These are phyloP conservation scores for Macaca nemestrina DNA, from an alignment of 2,113 vertebrate species.

Conservation along the genomic window DNA sequence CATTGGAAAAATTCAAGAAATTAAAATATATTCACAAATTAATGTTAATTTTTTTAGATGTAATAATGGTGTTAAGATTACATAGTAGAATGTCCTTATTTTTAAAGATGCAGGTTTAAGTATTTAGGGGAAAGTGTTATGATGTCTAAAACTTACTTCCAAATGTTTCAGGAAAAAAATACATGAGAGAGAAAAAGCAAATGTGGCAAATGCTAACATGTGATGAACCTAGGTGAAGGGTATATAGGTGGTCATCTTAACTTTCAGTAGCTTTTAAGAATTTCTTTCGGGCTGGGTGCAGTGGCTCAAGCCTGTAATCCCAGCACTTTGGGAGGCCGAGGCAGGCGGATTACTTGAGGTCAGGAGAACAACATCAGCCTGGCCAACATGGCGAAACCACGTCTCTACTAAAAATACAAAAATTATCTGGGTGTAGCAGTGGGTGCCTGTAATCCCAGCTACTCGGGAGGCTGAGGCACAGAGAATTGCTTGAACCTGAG, in stretches of 20 bases:
- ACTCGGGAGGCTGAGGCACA: too few species aligned
- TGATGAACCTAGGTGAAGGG: not conserved
- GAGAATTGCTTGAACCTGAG: too few species aligned
- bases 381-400: too few species aligned
- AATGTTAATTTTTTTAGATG: not conserved
- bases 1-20: not conserved
- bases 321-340: too few species aligned
- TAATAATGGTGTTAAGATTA: slow-evolving; percentile 16
- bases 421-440: too few species aligned
- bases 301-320: too few species aligned
- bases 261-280: not conserved
- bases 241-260: not conserved
- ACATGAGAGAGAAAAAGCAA: not conserved
- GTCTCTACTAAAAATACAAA: too few species aligned
- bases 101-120: slow-evolving; percentile 1
- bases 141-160: not conserved
- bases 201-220: not conserved
- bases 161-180: not conserved
- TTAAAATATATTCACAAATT: slow-evolving; percentile 19
- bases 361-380: too few species aligned
- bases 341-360: too few species aligned
- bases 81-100: not conserved
- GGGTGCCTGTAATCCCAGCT: too few species aligned
- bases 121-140: not conserved
- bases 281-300: not conserved